Conservation (phyloP, 1,140 invertebrate genomes). For the Caenorhabditis inopinata region DNA sequence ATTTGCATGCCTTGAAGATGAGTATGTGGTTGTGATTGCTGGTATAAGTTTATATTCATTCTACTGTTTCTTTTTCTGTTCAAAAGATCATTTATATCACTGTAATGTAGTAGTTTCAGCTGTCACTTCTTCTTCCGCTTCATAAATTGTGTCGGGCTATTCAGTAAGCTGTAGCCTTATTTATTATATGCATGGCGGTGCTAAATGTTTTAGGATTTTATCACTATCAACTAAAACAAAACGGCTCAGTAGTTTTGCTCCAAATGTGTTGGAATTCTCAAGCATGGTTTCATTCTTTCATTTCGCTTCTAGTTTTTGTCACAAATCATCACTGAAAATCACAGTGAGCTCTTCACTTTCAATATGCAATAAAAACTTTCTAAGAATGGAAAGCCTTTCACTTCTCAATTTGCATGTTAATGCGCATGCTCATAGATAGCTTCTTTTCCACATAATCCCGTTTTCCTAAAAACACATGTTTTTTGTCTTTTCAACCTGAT, state of each 20-base stretch:
- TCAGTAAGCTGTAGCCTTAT: neutral
- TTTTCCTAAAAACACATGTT: neutral
- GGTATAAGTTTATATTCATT: neutral
- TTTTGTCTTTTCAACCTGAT: neutral
- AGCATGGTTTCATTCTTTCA: slow-evolving; percentile 29
- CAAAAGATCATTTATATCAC: neutral
- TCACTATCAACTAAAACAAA: neutral
- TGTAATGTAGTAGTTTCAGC: neutral
- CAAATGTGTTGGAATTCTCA: slow-evolving; percentile 15
- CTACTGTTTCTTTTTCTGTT: neutral
- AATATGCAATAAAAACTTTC: neutral
- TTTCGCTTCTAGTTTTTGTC: slow-evolving; percentile 31
- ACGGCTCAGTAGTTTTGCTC: neutral
- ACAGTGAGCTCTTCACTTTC: neutral
- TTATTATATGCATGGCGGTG: neutral
- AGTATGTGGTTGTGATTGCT: slow-evolving; percentile 5
- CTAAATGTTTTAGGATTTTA: neutral
- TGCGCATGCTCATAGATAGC: slow-evolving; percentile 18
- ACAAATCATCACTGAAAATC: neutral
- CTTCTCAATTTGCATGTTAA: slow-evolving; percentile 1
- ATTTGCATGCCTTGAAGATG: too few relatives aligned
- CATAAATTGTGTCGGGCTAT: neutral
- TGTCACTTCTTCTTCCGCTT: too few relatives aligned
- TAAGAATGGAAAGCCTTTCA: neutral
- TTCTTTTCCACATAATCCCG: neutral